Base-by-base conservation (phyloP, 2,797 vertebrate species). In the Adelosebastes latens region DNA sequence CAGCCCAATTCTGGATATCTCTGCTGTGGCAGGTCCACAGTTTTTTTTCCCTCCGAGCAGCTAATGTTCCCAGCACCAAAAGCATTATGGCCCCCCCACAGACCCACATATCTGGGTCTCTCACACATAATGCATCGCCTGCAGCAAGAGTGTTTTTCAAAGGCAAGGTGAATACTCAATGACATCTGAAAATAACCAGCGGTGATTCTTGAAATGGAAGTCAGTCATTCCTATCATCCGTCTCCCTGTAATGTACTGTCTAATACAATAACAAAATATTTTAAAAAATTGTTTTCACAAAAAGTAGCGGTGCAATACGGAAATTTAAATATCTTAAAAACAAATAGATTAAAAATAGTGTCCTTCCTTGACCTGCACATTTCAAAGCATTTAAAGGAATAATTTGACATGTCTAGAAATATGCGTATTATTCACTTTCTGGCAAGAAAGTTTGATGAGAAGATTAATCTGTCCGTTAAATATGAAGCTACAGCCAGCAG, bases 121-220 rank as follows among this genome's bases (percentile, higher is more conserved):
- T 88, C 88, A 86, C 86, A 89, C 90, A 92, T 87, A 92, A 88
- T 92, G 88, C 86, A 87, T 83, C 0, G 85, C 92, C 91, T 88
- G 83, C 72, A 89, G 92, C 91, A 77, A 90, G 81, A 86, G 59
- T 72, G 84, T 70, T 92, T 93, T 91, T 81, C 75, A 90, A 88
- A 89, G 87, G 81, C 87, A 88, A 89, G 88, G 92, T 91, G 87
- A 94, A 81, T 66, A 78, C 85, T 87, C 93, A 94, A 90, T 93
- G 90, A 92, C 90, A 88, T 88, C 91, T 88, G 89, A 91, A 93
- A 94, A 91, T 90, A 92, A 89, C 92, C 76, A 86, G 88, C 83
- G 89, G 82, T 60, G 83, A 90, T 68, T 85, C 82, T 82, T 77
- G 39, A 83, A 77, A 83, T 78, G 64, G 60, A 73, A 84, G 80